Conservation (phyloP, 2,888 invertebrate species). For the Agrochola circellaris region DNA sequence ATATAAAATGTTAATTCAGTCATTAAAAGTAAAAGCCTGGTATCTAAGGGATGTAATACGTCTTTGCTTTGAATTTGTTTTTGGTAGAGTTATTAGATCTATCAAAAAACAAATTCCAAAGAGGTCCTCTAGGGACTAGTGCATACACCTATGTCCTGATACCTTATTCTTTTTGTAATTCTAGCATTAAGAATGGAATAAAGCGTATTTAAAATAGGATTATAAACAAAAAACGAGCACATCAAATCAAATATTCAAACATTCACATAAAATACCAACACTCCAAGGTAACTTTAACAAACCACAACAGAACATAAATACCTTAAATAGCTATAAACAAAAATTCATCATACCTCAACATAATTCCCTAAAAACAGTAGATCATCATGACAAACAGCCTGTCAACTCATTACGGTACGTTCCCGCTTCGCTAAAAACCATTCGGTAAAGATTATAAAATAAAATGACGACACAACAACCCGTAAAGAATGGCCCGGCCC, state of each 20-base stretch:
- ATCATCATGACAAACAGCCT: constrained; percentile 58
- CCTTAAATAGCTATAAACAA: constrained; percentile 29
- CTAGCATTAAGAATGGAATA: too few relatives aligned
- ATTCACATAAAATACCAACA: constrained; percentile 3
- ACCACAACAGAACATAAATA: constrained; percentile 9
- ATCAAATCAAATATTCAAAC: background rate
- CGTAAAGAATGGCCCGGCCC: constrained; percentile 47
- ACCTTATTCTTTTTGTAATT: too few relatives aligned
- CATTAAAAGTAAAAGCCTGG: too few relatives aligned
- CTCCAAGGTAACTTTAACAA: background rate
- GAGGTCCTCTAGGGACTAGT: too few relatives aligned
- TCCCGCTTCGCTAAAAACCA: constrained; percentile 48
- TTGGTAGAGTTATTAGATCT: background rate
- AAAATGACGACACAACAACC: constrained; percentile 37
- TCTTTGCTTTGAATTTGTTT: too few relatives aligned
- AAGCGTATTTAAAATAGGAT: too few relatives aligned
- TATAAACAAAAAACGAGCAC: background rate
- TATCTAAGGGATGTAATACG: background rate
- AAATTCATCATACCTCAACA: constrained; percentile 28
- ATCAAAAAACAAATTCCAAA: background rate
- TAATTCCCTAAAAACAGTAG: constrained; percentile 40
- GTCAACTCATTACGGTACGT: constrained; percentile 46
- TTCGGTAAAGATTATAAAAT: constrained; percentile 64
- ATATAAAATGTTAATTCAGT: too few relatives aligned
- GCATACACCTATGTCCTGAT: background rate